A percentile compares a stretch with the other conserved stretches of the same genome.
These are phyloP conservation scores for Nysson spinosus DNA, from an alignment of 2,888 invertebrate species.

Conservation along the genomic window DNA sequence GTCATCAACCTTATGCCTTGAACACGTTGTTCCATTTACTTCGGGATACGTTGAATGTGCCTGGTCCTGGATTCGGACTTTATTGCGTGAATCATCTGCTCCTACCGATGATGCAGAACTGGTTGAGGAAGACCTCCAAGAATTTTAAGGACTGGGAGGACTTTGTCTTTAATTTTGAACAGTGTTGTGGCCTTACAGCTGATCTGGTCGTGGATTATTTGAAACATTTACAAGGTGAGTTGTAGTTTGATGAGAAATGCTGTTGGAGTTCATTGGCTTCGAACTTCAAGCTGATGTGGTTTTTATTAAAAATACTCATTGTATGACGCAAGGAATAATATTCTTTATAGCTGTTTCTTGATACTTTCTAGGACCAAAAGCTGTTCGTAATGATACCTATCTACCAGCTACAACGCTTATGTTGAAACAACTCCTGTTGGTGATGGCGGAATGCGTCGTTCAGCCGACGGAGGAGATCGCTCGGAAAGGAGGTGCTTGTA, in stretches of 20 bases:
- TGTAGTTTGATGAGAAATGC: not conserved
- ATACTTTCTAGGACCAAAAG: constrained; percentile 66
- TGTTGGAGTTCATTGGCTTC: too few species aligned
- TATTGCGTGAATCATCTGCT: constrained; percentile 95
- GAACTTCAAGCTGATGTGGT: too few species aligned
- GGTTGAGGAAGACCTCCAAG: constrained; percentile 87
- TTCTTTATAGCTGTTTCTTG: too few species aligned
- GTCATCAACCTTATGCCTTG: constrained; percentile 90
- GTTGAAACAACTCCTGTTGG: constrained; percentile 89
- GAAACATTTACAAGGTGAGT: constrained; percentile 84
- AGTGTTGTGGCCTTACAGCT: constrained; percentile 95
- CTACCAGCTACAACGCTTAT: constrained; percentile 83
- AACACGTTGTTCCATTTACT: constrained; percentile 92
- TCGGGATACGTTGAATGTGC: constrained; percentile 86
- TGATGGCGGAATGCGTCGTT: constrained; percentile 93
- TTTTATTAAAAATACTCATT: too few species aligned
- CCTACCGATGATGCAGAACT: constrained; percentile 94
- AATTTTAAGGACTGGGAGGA: constrained; percentile 86
- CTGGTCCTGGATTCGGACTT: constrained; percentile 93
- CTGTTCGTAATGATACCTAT: constrained; percentile 64
- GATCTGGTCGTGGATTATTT: constrained; percentile 93
- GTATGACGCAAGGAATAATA: too few species aligned
- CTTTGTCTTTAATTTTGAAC: constrained; percentile 94
- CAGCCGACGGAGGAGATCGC: constrained; percentile 94
- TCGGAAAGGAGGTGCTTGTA: constrained; percentile 93